Percentiles rank a stretch among this genome's conserved stretches.
Evolutionary conservation across 1,140 invertebrate genomes (phyloP).

Genomic region (Periplaneta americana): DNA sequence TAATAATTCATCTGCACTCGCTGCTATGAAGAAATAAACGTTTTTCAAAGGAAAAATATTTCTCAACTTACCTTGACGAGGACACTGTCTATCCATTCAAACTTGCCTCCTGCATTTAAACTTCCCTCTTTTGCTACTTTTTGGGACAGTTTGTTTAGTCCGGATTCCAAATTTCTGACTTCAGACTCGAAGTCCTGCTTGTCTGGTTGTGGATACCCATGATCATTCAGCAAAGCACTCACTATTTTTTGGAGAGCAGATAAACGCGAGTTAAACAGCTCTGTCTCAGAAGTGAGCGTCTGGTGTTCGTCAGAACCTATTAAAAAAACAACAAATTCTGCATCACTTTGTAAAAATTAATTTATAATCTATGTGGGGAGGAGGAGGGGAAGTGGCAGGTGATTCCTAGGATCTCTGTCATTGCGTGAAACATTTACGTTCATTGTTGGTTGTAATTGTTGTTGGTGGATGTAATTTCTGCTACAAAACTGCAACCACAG

Average conservation of each 20-base stretch:
- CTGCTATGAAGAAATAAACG: not conserved
- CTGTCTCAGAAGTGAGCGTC: not conserved
- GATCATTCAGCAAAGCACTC: not conserved
- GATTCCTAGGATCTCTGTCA: too few relatives aligned
- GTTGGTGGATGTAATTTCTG: too few relatives aligned
- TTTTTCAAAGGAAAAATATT: not conserved
- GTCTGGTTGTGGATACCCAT: not conserved
- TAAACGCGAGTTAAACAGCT: not conserved
- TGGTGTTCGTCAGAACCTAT: not conserved
- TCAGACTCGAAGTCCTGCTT: not conserved
- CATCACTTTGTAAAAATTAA: not conserved
- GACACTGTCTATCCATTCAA: slow-evolving; percentile 96
- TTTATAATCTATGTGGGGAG: too few relatives aligned
- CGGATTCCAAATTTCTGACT: not conserved
- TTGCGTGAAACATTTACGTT: too few relatives aligned
- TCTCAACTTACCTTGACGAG: slow-evolving; percentile 74
- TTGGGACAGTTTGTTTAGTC: not conserved
- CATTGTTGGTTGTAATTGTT: too few relatives aligned
- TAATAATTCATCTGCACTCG: too few relatives aligned
- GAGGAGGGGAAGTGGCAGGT: too few relatives aligned
- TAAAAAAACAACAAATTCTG: not conserved
- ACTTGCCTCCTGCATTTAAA: slow-evolving; percentile 66
- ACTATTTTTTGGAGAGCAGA: not conserved
- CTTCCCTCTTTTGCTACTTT: not conserved
- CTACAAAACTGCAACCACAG: too few relatives aligned